Base-by-base conservation (phyloP, 2,888 invertebrate species). In the Netelia inedita region DNA sequence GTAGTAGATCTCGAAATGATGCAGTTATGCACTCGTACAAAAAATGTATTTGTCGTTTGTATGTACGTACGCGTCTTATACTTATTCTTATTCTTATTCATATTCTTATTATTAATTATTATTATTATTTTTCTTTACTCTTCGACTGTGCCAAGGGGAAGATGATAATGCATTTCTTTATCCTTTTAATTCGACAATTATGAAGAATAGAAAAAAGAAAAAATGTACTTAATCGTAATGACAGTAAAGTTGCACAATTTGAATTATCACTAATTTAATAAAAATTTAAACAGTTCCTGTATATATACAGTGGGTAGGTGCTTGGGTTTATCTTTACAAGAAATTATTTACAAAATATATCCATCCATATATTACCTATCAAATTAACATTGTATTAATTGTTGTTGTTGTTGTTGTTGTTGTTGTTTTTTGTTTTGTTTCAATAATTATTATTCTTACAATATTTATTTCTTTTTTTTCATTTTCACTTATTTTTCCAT, bases 281-380 rank as follows among this genome's bases (percentile, higher is more conserved):
- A 91, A 93, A 92, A 92, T 92, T 91, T 91, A 90, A 91, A 91
- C 91, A 90, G 89, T 89, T 91, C 86, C 89, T 89, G 89, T 92
- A 93, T 93, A 75, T 92, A 93, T 89, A 87, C 89, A 88, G 89
- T 88, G 89, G 90, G 89, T 89, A 88, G 88, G 89, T 92, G 89
- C 89, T 89, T 90, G 88, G 87, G 88, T 89, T 46, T 89, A 89
- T 91, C 89, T 92, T 92, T 92, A 92, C 92, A 91, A 93, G 93
- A 93, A 92, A 91, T 92, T 93, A 93, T 93, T 92, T 93, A 93
- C 93, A 93, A 93, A 93, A 93, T 93, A 93, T 92, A 92, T 92
- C 91, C 89, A 90, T 93, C 90, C 91, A 92, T 92, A 92, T 93
- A 93, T 92, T 93, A 93, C 90, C 90, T 91, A 92, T 92, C 90